These are phyloP conservation scores for Acipenser oxyrinchus DNA, from an alignment of 2,797 vertebrate genomes.

Conservation along the genomic window DNA sequence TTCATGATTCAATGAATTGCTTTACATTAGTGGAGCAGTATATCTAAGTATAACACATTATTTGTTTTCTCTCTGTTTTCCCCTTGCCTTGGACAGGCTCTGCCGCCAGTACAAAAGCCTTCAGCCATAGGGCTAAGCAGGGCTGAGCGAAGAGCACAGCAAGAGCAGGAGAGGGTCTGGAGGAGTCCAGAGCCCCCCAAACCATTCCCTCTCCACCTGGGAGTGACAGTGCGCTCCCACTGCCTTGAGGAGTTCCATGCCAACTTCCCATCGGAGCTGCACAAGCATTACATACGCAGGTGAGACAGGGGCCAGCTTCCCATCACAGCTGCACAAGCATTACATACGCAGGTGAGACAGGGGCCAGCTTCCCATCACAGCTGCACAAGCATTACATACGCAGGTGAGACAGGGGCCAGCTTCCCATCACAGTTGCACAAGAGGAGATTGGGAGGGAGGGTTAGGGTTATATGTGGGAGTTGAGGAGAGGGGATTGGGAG, in stretches of 20 bases:
- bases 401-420: not conserved
- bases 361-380: conserved; percentile 4
- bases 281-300: conserved; percentile 48
- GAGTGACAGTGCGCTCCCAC: conserved; percentile 70
- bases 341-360: conserved; percentile 47
- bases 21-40: not conserved
- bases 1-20: not conserved
- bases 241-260: conserved; percentile 52
- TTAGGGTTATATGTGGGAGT: too few species aligned
- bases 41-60: not conserved
- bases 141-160: conserved; percentile 34
- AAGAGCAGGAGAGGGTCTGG: conserved; percentile 27
- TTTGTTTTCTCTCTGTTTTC: not conserved
- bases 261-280: conserved; percentile 53
- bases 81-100: not conserved
- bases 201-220: conserved; percentile 64
- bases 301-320: conserved; percentile 48
- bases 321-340: conserved; percentile 47
- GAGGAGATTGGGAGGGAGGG: too few species aligned
- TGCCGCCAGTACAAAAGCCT: conserved; percentile 4
- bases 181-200: conserved; percentile 54
- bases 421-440: conserved; percentile 4
- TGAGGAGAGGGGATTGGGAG: not conserved
- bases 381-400: not conserved
- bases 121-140: conserved; percentile 31